These are phyloP conservation scores for Lasiommata megera DNA, from an alignment of 2,888 invertebrate species.

Conservation along the genomic window DNA sequence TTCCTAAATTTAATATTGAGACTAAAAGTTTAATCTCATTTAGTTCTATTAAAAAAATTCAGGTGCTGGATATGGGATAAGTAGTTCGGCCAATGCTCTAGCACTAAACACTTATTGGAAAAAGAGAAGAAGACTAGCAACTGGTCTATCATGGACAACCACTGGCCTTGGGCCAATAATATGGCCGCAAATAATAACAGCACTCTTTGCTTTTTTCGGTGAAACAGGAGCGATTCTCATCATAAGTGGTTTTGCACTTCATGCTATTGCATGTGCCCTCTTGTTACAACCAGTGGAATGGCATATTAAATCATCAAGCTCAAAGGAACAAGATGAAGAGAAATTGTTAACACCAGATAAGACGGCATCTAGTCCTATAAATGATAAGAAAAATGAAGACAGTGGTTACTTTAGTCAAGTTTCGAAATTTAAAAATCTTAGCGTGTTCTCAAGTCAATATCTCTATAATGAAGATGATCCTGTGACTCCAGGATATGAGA, in stretches of 20 bases:
- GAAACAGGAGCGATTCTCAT: conserved; percentile 85
- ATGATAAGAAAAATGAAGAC: conserved; percentile 49
- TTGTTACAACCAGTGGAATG: conserved; percentile 88
- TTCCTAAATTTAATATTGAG: too few species aligned
- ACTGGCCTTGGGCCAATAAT: conserved; percentile 87
- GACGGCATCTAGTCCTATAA: conserved; percentile 35
- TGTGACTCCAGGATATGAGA: conserved; percentile 83
- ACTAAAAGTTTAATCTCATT: not conserved
- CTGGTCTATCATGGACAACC: conserved; percentile 86
- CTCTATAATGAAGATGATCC: conserved; percentile 84
- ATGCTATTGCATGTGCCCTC: conserved; percentile 84
- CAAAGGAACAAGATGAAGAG: conserved; percentile 50
- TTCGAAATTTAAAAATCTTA: conserved; percentile 65
- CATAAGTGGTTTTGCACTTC: conserved; percentile 84
- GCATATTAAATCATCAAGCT: conserved; percentile 80
- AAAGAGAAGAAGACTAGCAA: conserved; percentile 85
- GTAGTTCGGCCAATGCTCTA: conserved; percentile 85
- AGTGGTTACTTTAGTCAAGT: conserved; percentile 67
- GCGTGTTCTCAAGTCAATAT: conserved; percentile 83
- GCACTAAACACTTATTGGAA: conserved; percentile 89
- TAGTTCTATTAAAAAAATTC: conserved; percentile 34
- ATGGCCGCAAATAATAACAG: conserved; percentile 86
- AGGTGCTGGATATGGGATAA: conserved; percentile 85
- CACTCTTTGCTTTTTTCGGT: conserved; percentile 82
- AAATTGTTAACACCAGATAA: conserved; percentile 43